Evolutionary conservation across 2,113 vertebrate species (phyloP), one percentile per base, ranked within the genome.

Genomic region (Anolis sagrei): DNA sequence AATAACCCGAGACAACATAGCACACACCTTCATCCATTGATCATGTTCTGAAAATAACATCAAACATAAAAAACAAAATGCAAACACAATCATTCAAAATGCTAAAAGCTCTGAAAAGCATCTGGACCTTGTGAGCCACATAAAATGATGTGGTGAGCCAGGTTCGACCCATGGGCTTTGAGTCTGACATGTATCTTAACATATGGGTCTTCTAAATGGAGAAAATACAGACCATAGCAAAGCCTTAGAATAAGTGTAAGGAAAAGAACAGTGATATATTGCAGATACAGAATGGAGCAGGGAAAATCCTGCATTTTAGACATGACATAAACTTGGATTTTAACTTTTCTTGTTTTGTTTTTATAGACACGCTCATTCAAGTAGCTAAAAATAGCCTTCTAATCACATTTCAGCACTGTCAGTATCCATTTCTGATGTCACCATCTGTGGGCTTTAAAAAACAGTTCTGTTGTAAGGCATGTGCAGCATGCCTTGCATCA

Each of bases 401-500:
- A 32, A 92, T 69, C 48, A 7, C 90, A 39, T 54, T 84, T 49
- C 58, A 79, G 1, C 36, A 64, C 76, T 5, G 2, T 69, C 84
- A n/a, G 0, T 92, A 87, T 90, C 86, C 89, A 62, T 79, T 79
- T 66, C 83, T 78, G 87, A 69, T 34, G 82, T 75, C 86, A 85
- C 80, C 76, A 72, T 29, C 78, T 90, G 91, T 88, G 2, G 34
- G 7, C 36, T 48, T 66, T 81, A 85, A 2, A 66, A 88, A 84
- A 83, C 91, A 21, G 79, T 39, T 91, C 61, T 82, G 87, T 82
- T 0, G 80, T 49, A 54, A 90, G 90, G 89, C 66, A 0, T 72
- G 78, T 86, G 89, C 89, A 89, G 87, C 62, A 89, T 93, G 94
- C 91, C 92, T 92, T 92, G 91, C 90, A 88, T 91, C 9, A 9